phyloP scores from a whole-genome alignment of 2,888 invertebrate genomes.

The Mimachlamys varia region DNA sequence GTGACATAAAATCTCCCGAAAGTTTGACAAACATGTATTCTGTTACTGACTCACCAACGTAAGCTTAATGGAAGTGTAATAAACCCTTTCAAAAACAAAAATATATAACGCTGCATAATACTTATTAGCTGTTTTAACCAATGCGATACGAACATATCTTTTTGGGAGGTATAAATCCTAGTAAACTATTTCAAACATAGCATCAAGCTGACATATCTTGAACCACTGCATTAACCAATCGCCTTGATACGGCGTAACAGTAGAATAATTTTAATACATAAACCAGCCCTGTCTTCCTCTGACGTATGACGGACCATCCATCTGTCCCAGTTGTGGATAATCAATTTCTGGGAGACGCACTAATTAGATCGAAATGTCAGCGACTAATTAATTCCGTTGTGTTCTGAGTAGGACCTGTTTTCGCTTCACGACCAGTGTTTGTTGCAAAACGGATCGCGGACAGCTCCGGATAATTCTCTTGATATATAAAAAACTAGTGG shows the following conservation, averaged over 20 bases:
- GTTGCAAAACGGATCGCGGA: neutral
- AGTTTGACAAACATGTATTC: neutral
- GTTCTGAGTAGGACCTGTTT: constrained; percentile 7
- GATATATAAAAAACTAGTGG: constrained; percentile 6
- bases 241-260: neutral
- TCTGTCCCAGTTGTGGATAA: constrained; percentile 28
- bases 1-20: constrained; percentile 16
- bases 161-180: neutral
- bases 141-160: neutral
- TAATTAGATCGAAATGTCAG: constrained; percentile 33
- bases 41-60: neutral
- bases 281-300: constrained; percentile 7
- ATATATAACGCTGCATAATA: neutral
- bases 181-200: neutral
- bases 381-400: constrained; percentile 24
- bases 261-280: constrained; percentile 13
- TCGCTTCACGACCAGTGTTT: constrained; percentile 11
- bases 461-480: neutral
- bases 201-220: neutral
- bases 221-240: neutral
- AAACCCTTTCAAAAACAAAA: neutral
- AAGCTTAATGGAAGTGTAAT: neutral
- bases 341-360: neutral
- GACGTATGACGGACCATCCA: constrained; percentile 27
- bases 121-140: neutral